phyloP scores from a whole-genome alignment of 2,888 invertebrate species.

The Heteromurus nitidus region DNA sequence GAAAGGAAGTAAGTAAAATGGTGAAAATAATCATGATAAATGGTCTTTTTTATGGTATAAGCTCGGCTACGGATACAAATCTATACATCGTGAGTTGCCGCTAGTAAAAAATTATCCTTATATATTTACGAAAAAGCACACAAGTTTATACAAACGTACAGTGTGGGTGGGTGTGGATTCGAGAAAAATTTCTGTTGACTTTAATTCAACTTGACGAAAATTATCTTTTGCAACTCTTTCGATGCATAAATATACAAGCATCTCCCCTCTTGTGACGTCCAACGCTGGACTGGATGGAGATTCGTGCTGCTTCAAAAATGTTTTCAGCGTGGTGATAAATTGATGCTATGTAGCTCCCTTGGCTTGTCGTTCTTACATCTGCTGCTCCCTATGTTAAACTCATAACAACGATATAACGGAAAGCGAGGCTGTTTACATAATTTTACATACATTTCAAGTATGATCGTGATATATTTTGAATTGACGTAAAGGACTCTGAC shows the following conservation, averaged over 20 bases:
- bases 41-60: conserved; percentile 9
- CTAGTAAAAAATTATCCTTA: background rate
- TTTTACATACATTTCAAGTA: no score
- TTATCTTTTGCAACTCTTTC: background rate
- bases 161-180: background rate
- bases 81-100: no score
- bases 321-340: conserved; percentile 14
- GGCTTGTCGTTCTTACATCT: background rate
- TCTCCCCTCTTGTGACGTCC: background rate
- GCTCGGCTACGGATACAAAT: no score
- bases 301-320: background rate
- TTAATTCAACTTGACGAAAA: background rate
- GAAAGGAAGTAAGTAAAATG: conserved; percentile 16
- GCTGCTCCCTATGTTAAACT: no score
- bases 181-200: background rate
- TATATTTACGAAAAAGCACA: background rate
- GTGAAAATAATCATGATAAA: conserved; percentile 50
- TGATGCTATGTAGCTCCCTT: background rate
- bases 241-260: no score
- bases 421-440: no score
- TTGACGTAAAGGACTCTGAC: no score
- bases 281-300: background rate
- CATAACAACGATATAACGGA: no score
- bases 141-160: background rate
- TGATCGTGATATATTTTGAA: no score